phyloP scores from a whole-genome alignment of 2,113 vertebrate species.

The Heptranchias perlo region DNA sequence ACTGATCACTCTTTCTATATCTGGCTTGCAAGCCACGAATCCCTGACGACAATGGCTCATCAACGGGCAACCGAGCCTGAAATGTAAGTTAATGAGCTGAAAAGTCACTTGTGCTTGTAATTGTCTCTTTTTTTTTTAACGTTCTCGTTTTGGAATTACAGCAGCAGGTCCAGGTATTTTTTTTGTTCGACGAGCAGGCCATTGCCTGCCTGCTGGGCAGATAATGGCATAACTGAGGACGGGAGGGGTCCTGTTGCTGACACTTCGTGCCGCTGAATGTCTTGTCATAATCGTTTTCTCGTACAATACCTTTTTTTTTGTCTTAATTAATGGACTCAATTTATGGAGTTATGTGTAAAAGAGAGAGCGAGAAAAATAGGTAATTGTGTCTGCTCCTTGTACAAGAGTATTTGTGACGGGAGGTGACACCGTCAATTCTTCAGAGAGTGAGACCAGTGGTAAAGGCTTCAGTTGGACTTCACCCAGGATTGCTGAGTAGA shows the following conservation, averaged over 20 bases:
- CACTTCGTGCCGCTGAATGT: background rate
- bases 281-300: background rate
- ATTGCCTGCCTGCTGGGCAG: background rate
- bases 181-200: background rate
- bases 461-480: background rate
- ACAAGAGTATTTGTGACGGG: background rate
- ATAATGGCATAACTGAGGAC: background rate
- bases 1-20: no score
- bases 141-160: background rate
- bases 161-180: background rate
- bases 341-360: background rate
- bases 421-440: background rate
- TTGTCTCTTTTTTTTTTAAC: background rate
- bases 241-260: background rate
- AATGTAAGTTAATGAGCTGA: constrained; percentile 2
- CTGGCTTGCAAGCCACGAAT: background rate
- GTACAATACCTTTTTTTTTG: background rate
- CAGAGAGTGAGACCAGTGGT: background rate
- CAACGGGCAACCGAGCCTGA: background rate
- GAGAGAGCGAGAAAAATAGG: background rate
- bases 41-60: background rate
- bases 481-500: background rate
- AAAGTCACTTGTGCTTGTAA: background rate
- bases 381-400: background rate
- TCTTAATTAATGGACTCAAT: constrained; percentile 20